Base-by-base conservation (phyloP, 2,113 vertebrate species). In the Nettapus auritus region DNA sequence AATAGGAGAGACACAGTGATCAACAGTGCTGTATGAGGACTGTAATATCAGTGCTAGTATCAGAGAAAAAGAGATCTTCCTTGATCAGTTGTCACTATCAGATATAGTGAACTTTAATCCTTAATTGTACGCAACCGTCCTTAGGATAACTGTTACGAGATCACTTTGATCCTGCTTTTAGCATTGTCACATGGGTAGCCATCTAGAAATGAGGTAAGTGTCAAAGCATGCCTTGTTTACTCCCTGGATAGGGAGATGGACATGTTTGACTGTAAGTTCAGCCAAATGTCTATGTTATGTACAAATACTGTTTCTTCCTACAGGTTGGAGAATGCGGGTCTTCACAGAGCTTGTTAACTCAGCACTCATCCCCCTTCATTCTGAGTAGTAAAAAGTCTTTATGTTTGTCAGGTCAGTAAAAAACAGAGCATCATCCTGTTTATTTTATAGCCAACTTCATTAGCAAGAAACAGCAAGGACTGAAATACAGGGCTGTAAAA, bases 381-480 rank as follows among this genome's bases (percentile, higher is more conserved):
- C 66, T 44, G 59, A 89, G 88, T 62, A 0, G 11, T 92, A 83
- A 91, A 95, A 94, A 57, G 63, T 28, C 85, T 96, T 90, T 82
- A 86, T 79, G 31, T 97, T 73, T 97, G 94, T 64, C 88, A 95
- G 95, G 94, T 96, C 86, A 88, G 64, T 96, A 95, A 96, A 96
- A 95, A 71, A 1, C 71, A 78, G 55, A 95, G 63, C 64, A 84
- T 82, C 93, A 90, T 88, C 84, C 92, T 87, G 76, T 86, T 92
- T 89, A 87, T 97, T 97, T 97, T 97, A 97, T 81, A 89, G 96
- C 73, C n/a, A 69, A 93, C 95, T 97, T 97, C 97, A 96, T 97
- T 97, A 97, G 80, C 67, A 88, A 96, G 90, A 93, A 97, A 87
- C 93, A 96, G 95, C 92, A 84, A 97, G 95, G 95, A 89, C 95